phyloP scores from a whole-genome alignment of 2,113 vertebrate species.

The Barbus barbus region DNA sequence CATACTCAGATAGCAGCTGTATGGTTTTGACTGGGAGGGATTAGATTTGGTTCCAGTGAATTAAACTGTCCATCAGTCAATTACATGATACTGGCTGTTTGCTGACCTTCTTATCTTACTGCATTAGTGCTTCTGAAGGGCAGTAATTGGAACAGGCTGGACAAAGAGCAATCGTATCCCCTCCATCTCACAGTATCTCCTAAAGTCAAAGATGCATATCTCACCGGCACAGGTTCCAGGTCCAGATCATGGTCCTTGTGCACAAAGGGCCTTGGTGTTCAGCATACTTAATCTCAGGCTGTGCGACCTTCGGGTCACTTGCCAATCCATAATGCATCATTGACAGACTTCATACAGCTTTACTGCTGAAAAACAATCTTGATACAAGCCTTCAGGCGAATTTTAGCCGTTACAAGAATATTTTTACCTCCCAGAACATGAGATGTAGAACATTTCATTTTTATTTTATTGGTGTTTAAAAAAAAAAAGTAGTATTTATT shows the following conservation, averaged over 20 bases:
- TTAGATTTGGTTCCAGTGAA: slow-evolving; percentile 56
- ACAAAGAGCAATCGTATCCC: slow-evolving; percentile 34
- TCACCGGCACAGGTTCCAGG: slow-evolving; percentile 35
- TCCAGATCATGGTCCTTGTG: background rate
- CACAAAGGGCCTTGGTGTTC: background rate
- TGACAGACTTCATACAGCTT: background rate
- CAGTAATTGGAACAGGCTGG: slow-evolving; percentile 47
- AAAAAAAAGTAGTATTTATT: background rate
- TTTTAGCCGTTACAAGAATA: background rate
- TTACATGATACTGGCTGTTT: slow-evolving; percentile 49
- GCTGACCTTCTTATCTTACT: slow-evolving; percentile 55
- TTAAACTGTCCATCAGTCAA: slow-evolving; percentile 58
- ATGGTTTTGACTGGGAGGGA: slow-evolving; percentile 52
- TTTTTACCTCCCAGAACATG: background rate
- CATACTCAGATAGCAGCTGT: too few species aligned
- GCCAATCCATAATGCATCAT: background rate
- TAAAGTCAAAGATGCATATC: slow-evolving; percentile 4
- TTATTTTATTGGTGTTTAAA: background rate
- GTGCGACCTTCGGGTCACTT: background rate
- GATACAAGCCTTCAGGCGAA: background rate
- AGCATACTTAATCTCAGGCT: background rate
- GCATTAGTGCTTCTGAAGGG: slow-evolving; percentile 51
- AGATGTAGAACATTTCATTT: background rate
- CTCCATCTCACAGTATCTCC: slow-evolving; percentile 30
- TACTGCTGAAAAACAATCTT: background rate